Conservation (phyloP, 2,888 invertebrate species). For the Sinelater perroti region DNA sequence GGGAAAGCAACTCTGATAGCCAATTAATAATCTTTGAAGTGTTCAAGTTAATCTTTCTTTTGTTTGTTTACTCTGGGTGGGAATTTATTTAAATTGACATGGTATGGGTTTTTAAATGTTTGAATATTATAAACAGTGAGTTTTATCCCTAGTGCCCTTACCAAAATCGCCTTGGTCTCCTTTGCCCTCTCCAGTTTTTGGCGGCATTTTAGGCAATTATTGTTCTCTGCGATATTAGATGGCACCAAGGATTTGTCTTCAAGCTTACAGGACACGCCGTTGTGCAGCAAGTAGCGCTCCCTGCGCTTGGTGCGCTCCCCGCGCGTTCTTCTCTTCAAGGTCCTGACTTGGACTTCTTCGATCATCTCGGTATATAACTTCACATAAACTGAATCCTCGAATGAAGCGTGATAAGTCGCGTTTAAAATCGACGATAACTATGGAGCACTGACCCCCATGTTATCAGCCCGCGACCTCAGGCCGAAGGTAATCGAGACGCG, state of each 20-base stretch:
- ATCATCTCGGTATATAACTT: constrained; percentile 44
- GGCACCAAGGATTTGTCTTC: not conserved
- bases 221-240: constrained; percentile 3
- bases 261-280: constrained; percentile 1
- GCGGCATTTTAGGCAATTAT: constrained; percentile 6
- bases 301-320: constrained; percentile 55
- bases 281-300: constrained; percentile 50
- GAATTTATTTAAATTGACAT: no score
- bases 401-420: constrained; percentile 25
- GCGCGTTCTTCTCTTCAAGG: constrained; percentile 52
- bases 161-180: not conserved
- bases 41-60: no score
- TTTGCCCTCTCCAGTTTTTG: constrained; percentile 2
- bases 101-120: not conserved
- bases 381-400: constrained; percentile 13
- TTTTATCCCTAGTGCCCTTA: no score
- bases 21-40: no score
- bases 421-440: constrained; percentile 1
- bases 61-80: no score
- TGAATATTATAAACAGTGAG: not conserved
- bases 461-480: constrained; percentile 40
- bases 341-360: constrained; percentile 49
- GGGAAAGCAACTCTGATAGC: no score
- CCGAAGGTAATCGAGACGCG: constrained; percentile 18
- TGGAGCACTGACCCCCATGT: constrained; percentile 9